phyloP scores from a whole-genome alignment of 2,113 vertebrate genomes.

The Rhabdornis inornatus region DNA sequence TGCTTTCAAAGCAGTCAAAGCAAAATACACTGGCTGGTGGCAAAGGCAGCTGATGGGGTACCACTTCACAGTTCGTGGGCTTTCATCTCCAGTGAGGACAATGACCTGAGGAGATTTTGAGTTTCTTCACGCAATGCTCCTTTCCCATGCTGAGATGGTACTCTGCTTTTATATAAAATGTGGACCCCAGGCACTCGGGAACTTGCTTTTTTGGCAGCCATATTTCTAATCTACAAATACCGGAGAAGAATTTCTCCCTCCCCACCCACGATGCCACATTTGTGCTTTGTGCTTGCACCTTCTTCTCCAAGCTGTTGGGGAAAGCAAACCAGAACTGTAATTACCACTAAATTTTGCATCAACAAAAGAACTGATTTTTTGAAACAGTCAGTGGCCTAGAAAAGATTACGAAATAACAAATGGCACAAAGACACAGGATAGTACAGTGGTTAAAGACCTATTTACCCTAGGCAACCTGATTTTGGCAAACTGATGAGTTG shows the following conservation, averaged over 20 bases:
- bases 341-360: not conserved
- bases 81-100: not conserved
- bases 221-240: not conserved
- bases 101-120: not conserved
- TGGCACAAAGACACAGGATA: not conserved
- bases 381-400: not conserved
- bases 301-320: not conserved
- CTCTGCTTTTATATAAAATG: not conserved
- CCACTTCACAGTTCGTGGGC: not conserved
- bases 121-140: not conserved
- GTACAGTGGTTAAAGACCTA: not conserved
- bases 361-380: not conserved
- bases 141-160: not conserved
- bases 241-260: not conserved
- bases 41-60: not conserved
- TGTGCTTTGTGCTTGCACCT: not conserved
- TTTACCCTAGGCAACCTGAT: not conserved
- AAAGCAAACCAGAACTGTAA: not conserved
- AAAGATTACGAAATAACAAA: not conserved
- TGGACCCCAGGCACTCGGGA: not conserved
- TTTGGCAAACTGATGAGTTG: rapidly evolving
- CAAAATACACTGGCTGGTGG: not conserved
- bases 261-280: not conserved
- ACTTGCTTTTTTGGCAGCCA: not conserved
- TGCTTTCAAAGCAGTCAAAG: constrained; percentile 23